These are phyloP conservation scores for Sminthurides aquaticus DNA, from an alignment of 2,888 invertebrate genomes.

Conservation along the genomic window DNA sequence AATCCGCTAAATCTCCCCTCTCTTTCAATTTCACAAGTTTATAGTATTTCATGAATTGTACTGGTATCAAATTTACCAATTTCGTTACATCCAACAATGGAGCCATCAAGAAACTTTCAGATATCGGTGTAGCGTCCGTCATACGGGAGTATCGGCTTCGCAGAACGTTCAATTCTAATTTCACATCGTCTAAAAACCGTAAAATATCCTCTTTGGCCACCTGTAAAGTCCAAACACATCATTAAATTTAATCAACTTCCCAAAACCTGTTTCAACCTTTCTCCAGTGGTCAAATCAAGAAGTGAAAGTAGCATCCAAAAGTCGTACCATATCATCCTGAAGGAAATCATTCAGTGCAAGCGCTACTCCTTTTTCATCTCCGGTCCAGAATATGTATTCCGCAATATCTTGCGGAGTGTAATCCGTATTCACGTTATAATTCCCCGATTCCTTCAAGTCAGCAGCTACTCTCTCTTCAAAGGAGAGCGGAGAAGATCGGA, in stretches of 20 bases:
- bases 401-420: conserved; percentile 68
- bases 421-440: not conserved
- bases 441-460: not conserved
- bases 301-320: too few relatives aligned
- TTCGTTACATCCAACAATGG: not conserved
- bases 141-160: conserved; percentile 55
- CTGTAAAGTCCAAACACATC: conserved; percentile 49
- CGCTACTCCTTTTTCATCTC: conserved; percentile 70
- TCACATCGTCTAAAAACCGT: conserved; percentile 66
- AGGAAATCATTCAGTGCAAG: conserved; percentile 68
- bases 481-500: not conserved
- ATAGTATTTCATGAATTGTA: too few relatives aligned
- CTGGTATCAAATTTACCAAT: too few relatives aligned
- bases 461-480: not conserved
- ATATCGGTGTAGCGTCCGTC: conserved; percentile 2
- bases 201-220: conserved; percentile 69
- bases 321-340: conserved; percentile 66
- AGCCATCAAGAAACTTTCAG: too few relatives aligned
- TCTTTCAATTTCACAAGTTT: too few relatives aligned
- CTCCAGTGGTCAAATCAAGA: too few relatives aligned
- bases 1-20: too few relatives aligned
- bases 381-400: conserved; percentile 74
- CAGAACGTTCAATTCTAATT: conserved; percentile 64
- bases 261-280: too few relatives aligned
- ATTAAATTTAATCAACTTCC: too few relatives aligned